Base-by-base conservation (phyloP, 2,113 vertebrate species). In the Pelobates fuscus region DNA sequence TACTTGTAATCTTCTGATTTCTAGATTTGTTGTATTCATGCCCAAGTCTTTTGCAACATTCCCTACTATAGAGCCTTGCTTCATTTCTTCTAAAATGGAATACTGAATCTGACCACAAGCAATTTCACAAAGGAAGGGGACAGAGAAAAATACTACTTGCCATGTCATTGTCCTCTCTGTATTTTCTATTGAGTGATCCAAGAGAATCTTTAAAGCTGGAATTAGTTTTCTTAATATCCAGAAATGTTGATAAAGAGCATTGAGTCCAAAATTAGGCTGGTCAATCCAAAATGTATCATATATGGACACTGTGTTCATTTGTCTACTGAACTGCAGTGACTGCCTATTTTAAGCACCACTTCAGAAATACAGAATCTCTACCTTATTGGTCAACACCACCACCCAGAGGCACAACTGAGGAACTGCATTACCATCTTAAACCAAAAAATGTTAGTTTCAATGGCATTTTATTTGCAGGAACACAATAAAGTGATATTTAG, bases 21-120 rank as follows among this genome's bases (percentile, higher is more conserved):
- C 66, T 65, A 89, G 78, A 29, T 87, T 81, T 6, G 44, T 67
- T 8, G 83, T 32, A 52, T 85, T 77, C 57, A 90, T 78, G 2
- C 84, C 84, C 5, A 91, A 73, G 65, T 91, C 88, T 43, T 83
- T 78, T 32, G 83, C 61, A 64, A 90, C 79, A 32, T 85, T 84
- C 11, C 89, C 90, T 20, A 91, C 84, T 55, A 88, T 79, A 17
- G 85, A 85, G 10, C 85, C 88, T 80, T 81, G 83, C 25, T 82
- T 71, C 66, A 85, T 77, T 54, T 91, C 90, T 72, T 91, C 90
- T 0, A 62, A 78, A 25, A 91, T 71, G 0, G 86, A 84, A 66
- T 89, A 91, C 26, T 71, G 79, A 64, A 89, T 86, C 69, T 90
- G 81, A 32, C 59, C 79, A 0, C 64, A 58, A 29, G 78, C 8